Evolutionary conservation across 2,888 invertebrate genomes (phyloP), one percentile per base, ranked within the genome.

Genomic region (Eurois occulta): DNA sequence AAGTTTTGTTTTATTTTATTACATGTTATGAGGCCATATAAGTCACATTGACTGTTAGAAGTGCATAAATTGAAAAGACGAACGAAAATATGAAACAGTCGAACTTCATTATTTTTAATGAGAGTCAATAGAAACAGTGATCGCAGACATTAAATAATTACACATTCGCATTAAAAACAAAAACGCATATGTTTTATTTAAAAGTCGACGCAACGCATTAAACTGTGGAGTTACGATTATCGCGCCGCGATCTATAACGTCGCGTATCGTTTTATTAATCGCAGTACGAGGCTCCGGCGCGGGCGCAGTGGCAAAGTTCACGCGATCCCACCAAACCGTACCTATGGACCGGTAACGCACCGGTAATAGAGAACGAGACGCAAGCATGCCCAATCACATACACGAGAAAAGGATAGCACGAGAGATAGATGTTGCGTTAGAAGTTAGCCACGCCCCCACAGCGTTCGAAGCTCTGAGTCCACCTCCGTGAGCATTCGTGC

Each of bases 401-500:
- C 28, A 87, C 11, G 88, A 94, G 83, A 83, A 92, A 80, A 80
- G 92, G 96, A 95, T 86, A 90, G 93, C 87, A 86, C 75, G 86
- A 94, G 85, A 90, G 92, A 94, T 95, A 95, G 95, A 95, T 90
- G 95, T 95, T 96, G 94, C 96, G 96, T 96, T 96, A 96, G 96
- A 96, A 93, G 91, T 89, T 93, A 89, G 92, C 96, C 96, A 94
- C 96, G 96, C 96, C 96, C 93, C 88, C 91, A 88, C 88, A 87
- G 90, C 92, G 93, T 92, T 91, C 93, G 92, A 91, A 92, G 92
- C 92, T 91, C 92, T 90, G 94, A 94, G 91, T 93, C 96, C 96
- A 94, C 96, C 96, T 96, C 94, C 94, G 92, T 86, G 91, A 91
- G 94, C 96, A 96, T 96, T 96, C 95, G 96, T 95, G 96, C 96